Base-by-base conservation (phyloP, 2,888 invertebrate genomes). In the Meandrusa payeni region DNA sequence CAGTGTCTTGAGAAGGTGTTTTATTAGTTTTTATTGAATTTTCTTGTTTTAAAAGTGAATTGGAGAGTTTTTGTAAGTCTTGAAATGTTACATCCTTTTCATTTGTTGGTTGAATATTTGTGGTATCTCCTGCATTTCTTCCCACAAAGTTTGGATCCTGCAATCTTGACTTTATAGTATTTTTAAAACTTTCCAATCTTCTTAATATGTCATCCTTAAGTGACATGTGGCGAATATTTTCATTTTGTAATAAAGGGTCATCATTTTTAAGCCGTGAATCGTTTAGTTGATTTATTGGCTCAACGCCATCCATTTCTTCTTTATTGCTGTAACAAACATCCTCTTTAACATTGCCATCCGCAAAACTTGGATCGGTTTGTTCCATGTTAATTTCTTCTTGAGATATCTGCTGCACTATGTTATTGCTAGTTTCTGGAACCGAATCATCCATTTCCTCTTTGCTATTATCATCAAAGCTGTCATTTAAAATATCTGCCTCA, bases 41-140 rank as follows among this genome's bases (percentile, higher is more conserved):
- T 24, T 38, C 59, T 19, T 51, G 44, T 50, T 61, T 48, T 40
- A 81, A 56, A 51, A 80, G 57, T 9, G 67, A 62, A 57, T 80
- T 59, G 2, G 81, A 79, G 51, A 76, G 61, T 10, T 66, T 59
- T 59, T 82, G 77, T 47, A 81, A 61, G 49, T 82, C 81, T 32
- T 63, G 48, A 24, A 66, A 58, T 29, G 59, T 50, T 1, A 61
- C 10, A 31, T 23, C 39, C 19, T 36, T 9, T 31, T 13, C 40
- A 3, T 55, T 3, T 62, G 32, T 34, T 37, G 24, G 1, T 11
- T 28, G 5, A 5, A 5, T 6, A 15, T 3, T 28, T 1, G 15
- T 11, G 3, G 11, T n/a, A 10, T 22, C 22, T 28, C 19, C 7
- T 12, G 11, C 3, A 6, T 5, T 3, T n/a, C 5, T 15, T 40